Evolutionary conservation across 2,888 invertebrate genomes (phyloP).

Genomic region (Arrhopalites spinosus): DNA sequence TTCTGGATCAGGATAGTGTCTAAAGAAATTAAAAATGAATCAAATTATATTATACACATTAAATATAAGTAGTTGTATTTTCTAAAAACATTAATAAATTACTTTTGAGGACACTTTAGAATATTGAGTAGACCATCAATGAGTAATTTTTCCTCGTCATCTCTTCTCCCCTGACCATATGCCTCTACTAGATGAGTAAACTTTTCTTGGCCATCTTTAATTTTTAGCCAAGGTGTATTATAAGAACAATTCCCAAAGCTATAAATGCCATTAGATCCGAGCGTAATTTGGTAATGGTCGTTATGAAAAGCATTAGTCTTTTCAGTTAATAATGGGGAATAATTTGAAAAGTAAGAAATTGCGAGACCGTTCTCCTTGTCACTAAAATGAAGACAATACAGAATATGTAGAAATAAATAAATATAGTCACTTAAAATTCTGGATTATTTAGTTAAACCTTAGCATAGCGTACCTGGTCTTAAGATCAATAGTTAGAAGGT

Average conservation of each 20-base stretch:
- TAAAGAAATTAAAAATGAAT: constrained; percentile 58
- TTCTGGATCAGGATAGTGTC: constrained; percentile 74
- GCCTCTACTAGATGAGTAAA: constrained; percentile 67
- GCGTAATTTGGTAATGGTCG: constrained; percentile 20
- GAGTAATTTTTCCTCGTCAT: constrained; percentile 63
- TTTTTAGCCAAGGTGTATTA: constrained; percentile 70
- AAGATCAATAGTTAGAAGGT: constrained; percentile 21
- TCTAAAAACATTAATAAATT: constrained; percentile 45
- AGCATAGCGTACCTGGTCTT: not conserved
- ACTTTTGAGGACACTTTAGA: constrained; percentile 68
- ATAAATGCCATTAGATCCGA: constrained; percentile 22
- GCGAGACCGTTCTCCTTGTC: constrained; percentile 21
- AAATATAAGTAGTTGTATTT: not conserved
- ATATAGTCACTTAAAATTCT: not conserved
- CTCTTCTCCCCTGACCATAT: constrained; percentile 58
- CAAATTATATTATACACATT: not conserved
- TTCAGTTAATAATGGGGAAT: constrained; percentile 7
- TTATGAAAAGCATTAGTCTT: not conserved
- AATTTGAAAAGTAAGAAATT: constrained; percentile 24
- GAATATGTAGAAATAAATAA: not conserved
- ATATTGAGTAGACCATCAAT: constrained; percentile 66
- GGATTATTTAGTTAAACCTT: not conserved
- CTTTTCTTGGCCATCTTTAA: constrained; percentile 65
- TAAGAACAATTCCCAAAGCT: constrained; percentile 75
- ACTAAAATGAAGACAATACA: not conserved